Evolutionary conservation across 2,113 vertebrate genomes (phyloP).

Genomic region (Urocolius indicus): DNA sequence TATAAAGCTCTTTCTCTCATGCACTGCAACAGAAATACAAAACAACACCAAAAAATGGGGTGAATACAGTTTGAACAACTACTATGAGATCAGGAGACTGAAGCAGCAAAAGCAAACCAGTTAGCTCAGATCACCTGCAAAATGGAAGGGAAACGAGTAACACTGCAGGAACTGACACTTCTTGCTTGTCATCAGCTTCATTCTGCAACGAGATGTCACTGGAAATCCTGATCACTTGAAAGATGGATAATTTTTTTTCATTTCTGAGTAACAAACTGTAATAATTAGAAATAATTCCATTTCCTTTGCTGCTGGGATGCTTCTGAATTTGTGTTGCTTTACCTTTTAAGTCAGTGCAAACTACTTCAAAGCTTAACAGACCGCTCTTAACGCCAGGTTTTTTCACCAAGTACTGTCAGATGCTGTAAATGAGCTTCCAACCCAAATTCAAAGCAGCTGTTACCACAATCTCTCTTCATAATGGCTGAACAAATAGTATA

Average conservation of each 20-base stretch:
- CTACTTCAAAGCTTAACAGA: not conserved
- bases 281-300: no score
- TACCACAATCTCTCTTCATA: not conserved
- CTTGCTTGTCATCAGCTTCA: not conserved
- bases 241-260: not conserved
- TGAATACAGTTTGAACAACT: not conserved
- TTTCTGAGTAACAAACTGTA: no score
- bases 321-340: not conserved
- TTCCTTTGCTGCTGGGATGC: not conserved
- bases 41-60: not conserved
- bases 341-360: not conserved
- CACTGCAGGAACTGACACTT: not conserved
- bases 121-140: not conserved
- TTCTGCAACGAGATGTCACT: not conserved
- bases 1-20: not conserved
- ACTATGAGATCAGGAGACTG: not conserved
- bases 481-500: not conserved
- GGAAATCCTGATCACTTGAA: not conserved
- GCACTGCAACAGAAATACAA: not conserved
- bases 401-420: not conserved
- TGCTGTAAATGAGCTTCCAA: not conserved
- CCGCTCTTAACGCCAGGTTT: not conserved
- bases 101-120: not conserved
- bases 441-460: slow-evolving; percentile 8
- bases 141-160: not conserved